These are phyloP conservation scores for Odocoileus virginianus DNA, from an alignment of 2,113 vertebrate species.

Conservation along the genomic window DNA sequence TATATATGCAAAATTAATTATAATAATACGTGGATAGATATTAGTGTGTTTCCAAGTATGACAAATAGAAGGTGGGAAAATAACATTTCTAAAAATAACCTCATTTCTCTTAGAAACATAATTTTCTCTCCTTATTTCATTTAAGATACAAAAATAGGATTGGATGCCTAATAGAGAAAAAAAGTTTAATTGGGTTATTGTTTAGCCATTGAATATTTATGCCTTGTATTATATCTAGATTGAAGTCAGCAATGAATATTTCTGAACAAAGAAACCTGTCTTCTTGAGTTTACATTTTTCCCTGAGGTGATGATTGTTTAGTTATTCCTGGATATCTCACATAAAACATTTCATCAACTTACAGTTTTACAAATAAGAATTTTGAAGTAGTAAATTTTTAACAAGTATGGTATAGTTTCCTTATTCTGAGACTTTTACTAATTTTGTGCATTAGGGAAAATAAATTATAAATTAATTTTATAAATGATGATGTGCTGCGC, in stretches of 20 bases:
- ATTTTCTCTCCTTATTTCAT: background rate
- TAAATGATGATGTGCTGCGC: background rate
- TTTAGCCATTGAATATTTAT: background rate
- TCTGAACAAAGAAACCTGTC: background rate
- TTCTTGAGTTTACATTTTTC: background rate
- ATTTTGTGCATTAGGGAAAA: conserved; percentile 8
- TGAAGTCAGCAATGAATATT: background rate
- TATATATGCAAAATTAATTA: background rate
- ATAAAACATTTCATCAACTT: conserved; percentile 36
- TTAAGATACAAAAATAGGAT: background rate
- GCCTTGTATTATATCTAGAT: background rate
- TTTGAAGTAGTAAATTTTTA: background rate
- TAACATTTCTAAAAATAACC: background rate
- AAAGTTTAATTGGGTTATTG: background rate
- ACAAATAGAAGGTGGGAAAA: background rate
- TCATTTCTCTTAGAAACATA: background rate
- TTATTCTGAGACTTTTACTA: background rate
- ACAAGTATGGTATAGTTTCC: background rate
- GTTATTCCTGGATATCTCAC: background rate
- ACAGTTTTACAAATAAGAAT: conserved; percentile 24
- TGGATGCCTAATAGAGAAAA: background rate
- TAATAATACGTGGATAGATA: background rate
- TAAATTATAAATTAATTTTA: background rate
- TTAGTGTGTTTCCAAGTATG: background rate
- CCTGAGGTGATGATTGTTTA: background rate